A percentile compares a stretch with the other conserved stretches of the same genome.
phyloP scores from a whole-genome alignment of 2,888 invertebrate species.

The Ischnus inquisitorius region DNA sequence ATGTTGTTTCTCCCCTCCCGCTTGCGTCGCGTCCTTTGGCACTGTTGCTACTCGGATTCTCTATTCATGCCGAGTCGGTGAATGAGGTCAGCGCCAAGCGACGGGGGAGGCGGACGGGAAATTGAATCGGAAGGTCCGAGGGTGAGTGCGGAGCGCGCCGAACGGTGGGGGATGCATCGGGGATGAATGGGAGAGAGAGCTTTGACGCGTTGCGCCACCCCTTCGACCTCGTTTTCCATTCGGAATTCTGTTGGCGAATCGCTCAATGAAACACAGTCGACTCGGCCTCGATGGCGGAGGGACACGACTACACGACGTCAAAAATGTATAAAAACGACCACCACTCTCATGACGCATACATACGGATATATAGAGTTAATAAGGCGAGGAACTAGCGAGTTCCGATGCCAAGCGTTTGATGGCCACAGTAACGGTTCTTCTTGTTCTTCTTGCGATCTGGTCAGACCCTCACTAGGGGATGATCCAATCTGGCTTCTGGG shows the following conservation, averaged over 20 bases:
- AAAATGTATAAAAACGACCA: too few species aligned
- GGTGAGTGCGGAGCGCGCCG: constrained; percentile 21
- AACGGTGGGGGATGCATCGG: constrained; percentile 62
- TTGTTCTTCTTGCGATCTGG: too few species aligned
- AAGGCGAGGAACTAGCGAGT: neutral
- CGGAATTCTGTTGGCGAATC: constrained; percentile 71
- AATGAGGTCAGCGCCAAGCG: neutral
- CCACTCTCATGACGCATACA: too few species aligned
- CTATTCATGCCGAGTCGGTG: too few species aligned
- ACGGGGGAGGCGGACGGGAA: constrained; percentile 63
- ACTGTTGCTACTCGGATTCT: too few species aligned
- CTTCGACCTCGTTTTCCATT: constrained; percentile 78
- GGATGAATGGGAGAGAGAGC: constrained; percentile 69
- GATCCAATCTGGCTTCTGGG: too few species aligned
- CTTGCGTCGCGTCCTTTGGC: neutral
- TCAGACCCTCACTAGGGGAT: too few species aligned
- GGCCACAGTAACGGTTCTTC: too few species aligned
- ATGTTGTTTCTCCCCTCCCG: neutral
- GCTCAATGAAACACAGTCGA: constrained; percentile 70
- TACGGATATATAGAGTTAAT: too few species aligned
- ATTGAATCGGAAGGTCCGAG: constrained; percentile 65
- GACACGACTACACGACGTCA: neutral
- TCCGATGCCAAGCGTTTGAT: too few species aligned
- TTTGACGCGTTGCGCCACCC: constrained; percentile 38
- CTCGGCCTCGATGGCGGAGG: neutral